Percentiles rank a stretch among this genome's conserved stretches.
These are phyloP conservation scores for Heliconius ethilla DNA, from an alignment of 2,888 invertebrate genomes.

Conservation along the genomic window DNA sequence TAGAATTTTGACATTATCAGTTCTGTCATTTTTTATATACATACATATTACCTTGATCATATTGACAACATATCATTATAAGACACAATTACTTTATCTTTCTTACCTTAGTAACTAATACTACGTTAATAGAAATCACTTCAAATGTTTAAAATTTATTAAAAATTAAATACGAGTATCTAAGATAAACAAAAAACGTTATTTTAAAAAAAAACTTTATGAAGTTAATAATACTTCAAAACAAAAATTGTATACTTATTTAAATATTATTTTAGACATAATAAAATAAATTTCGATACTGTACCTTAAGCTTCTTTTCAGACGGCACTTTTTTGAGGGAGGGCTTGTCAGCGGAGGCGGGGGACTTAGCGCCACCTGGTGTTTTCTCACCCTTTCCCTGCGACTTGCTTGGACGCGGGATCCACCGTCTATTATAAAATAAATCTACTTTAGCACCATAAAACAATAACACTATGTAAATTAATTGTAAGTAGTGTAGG, in stretches of 20 bases:
- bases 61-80: too few relatives aligned
- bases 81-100: too few relatives aligned
- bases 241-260: too few relatives aligned
- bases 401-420: constrained; percentile 87
- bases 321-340: constrained; percentile 90
- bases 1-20: too few relatives aligned
- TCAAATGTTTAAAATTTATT: not conserved
- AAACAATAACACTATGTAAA: not conserved
- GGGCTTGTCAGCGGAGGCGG: constrained; percentile 77
- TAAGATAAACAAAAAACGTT: too few relatives aligned
- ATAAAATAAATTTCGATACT: constrained; percentile 43
- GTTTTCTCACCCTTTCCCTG: constrained; percentile 93
- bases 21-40: too few relatives aligned
- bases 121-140: not conserved
- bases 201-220: too few relatives aligned
- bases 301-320: constrained; percentile 92
- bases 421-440: constrained; percentile 48
- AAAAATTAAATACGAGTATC: too few relatives aligned
- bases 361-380: constrained; percentile 74
- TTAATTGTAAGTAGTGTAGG: not conserved
- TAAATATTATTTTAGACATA: not conserved
- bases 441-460: constrained; percentile 15
- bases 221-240: too few relatives aligned
- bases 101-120: not conserved
- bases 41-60: too few relatives aligned